phyloP scores from a whole-genome alignment of 2,888 invertebrate genomes.

The Limnephilus lunatus region DNA sequence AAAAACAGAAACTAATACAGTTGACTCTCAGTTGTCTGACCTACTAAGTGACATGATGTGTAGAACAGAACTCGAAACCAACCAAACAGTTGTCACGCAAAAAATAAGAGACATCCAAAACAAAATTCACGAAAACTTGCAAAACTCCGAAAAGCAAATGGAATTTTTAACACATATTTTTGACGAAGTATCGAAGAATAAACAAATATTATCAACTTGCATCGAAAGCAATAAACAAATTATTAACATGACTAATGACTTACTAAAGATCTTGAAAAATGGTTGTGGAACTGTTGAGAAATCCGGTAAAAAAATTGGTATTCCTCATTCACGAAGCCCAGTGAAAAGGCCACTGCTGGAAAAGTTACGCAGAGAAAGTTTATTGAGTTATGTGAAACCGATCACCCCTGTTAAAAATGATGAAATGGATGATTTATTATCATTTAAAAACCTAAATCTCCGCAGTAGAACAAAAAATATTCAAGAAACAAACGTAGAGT shows the following conservation, averaged over 20 bases:
- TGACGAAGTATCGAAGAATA: slow-evolving; percentile 44
- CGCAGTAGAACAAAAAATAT: neutral
- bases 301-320: slow-evolving; percentile 24
- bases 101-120: slow-evolving; percentile 36
- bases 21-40: slow-evolving; percentile 47
- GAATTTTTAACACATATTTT: neutral
- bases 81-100: slow-evolving; percentile 29
- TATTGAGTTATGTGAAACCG: neutral
- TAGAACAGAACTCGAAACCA: slow-evolving; percentile 38
- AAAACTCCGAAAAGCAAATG: slow-evolving; percentile 16
- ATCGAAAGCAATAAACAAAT: slow-evolving; percentile 45
- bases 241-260: slow-evolving; percentile 44
- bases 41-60: slow-evolving; percentile 47
- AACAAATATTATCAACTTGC: slow-evolving; percentile 10
- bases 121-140: slow-evolving; percentile 42
- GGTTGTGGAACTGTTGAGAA: neutral
- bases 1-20: slow-evolving; percentile 6
- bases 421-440: slow-evolving; percentile 8
- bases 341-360: neutral
- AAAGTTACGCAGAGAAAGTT: neutral
- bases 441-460: neutral
- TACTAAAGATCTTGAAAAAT: slow-evolving; percentile 2
- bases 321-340: slow-evolving; percentile 14
- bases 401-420: neutral
- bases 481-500: neutral